Conservation (phyloP, 2,888 invertebrate species). For the Lepetodrilus schrolli region DNA sequence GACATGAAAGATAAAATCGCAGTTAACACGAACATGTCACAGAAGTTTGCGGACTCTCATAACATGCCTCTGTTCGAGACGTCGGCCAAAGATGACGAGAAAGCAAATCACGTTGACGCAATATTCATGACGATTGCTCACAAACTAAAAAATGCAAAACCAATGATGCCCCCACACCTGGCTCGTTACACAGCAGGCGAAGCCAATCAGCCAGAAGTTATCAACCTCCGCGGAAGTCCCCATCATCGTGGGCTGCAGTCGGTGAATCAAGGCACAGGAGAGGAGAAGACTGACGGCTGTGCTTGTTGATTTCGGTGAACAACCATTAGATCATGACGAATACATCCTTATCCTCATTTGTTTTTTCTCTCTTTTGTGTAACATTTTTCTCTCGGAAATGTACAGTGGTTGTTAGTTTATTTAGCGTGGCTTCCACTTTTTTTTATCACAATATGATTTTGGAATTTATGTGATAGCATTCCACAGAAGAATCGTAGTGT, state of each 20-base stretch:
- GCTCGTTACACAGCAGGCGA: constrained; percentile 46
- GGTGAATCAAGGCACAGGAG: constrained; percentile 40
- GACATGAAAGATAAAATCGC: constrained; percentile 79
- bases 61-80: constrained; percentile 89
- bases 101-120: constrained; percentile 85
- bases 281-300: constrained; percentile 57
- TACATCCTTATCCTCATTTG: too few relatives aligned
- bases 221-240: constrained; percentile 57
- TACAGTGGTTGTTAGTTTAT: too few relatives aligned
- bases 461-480: too few relatives aligned
- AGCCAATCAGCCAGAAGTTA: constrained; percentile 46
- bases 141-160: constrained; percentile 82
- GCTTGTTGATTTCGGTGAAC: constrained; percentile 56
- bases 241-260: constrained; percentile 58
- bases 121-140: constrained; percentile 89
- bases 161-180: constrained; percentile 77
- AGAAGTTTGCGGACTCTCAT: constrained; percentile 78
- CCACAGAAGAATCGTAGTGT: too few relatives aligned
- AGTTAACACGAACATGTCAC: constrained; percentile 84
- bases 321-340: too few relatives aligned
- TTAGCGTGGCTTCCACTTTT: too few relatives aligned
- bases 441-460: too few relatives aligned
- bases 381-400: too few relatives aligned
- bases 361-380: too few relatives aligned
- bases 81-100: constrained; percentile 84